These are phyloP conservation scores for Amphipoea oculea DNA, from an alignment of 2,888 invertebrate genomes.

Conservation along the genomic window DNA sequence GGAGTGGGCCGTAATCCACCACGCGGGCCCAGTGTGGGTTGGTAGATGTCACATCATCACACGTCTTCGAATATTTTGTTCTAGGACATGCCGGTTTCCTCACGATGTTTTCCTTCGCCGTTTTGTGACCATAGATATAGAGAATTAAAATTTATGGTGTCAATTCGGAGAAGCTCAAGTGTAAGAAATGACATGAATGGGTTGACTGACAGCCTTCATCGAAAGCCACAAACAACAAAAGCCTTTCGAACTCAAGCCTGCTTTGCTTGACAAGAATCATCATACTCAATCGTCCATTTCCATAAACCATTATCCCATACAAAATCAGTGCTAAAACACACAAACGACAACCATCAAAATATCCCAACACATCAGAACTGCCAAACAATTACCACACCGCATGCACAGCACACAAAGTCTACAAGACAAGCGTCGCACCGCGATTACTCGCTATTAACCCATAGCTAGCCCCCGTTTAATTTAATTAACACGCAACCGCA, in stretches of 20 bases:
- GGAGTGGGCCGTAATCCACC: background rate
- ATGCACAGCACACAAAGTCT: slow-evolving; percentile 66
- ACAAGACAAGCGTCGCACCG: slow-evolving; percentile 68
- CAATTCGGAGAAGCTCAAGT: background rate
- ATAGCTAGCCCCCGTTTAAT: slow-evolving; percentile 72
- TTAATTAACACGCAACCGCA: slow-evolving; percentile 72
- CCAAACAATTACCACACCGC: slow-evolving; percentile 66
- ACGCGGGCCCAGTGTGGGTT: background rate
- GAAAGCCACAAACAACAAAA: background rate
- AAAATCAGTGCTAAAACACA: background rate
- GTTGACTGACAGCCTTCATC: background rate
- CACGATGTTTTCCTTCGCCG: no score
- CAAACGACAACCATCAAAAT: slow-evolving; percentile 14
- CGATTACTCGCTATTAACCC: slow-evolving; percentile 76
- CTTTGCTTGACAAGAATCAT: background rate
- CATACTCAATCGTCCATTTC: background rate
- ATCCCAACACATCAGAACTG: slow-evolving; percentile 50
- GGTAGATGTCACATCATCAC: no score
- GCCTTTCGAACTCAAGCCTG: background rate
- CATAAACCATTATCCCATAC: background rate
- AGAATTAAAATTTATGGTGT: background rate
- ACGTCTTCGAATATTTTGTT: no score
- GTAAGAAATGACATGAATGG: background rate
- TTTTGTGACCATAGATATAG: no score
- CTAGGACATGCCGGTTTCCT: no score